A percentile compares a stretch with the other conserved stretches of the same genome.
Conservation (phyloP, 2,888 invertebrate species). For the Mesorhabditis spiculigera region DNA sequence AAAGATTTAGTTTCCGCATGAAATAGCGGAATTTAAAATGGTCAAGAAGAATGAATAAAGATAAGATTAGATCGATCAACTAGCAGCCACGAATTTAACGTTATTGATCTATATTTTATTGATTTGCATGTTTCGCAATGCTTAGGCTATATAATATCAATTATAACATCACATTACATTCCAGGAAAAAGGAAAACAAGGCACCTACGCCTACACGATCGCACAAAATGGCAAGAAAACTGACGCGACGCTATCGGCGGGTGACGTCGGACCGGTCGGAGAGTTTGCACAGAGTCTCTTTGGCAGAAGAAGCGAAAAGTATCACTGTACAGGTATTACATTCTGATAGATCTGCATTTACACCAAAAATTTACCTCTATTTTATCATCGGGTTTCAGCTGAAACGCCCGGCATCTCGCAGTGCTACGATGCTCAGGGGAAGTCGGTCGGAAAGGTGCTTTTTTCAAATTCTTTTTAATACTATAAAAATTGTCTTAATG, state of each 20-base stretch:
- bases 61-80: no score
- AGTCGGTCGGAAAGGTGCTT: slow-evolving; percentile 48
- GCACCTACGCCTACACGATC: slow-evolving; percentile 54
- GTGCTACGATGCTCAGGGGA: slow-evolving; percentile 56
- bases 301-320: slow-evolving; percentile 52
- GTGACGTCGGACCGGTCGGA: slow-evolving; percentile 37
- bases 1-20: no score
- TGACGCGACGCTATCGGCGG: slow-evolving; percentile 48
- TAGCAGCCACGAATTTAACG: no score
- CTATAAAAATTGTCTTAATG: neutral
- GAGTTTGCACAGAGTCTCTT: slow-evolving; percentile 48
- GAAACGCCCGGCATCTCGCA: slow-evolving; percentile 57
- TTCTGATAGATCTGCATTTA: slow-evolving; percentile 7
- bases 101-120: no score
- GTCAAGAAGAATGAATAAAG: no score
- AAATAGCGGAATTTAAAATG: no score
- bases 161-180: slow-evolving; percentile 4
- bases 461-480: neutral
- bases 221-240: slow-evolving; percentile 50
- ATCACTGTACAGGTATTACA: slow-evolving; percentile 48
- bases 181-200: slow-evolving; percentile 48
- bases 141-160: no score
- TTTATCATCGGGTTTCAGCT: slow-evolving; percentile 22
- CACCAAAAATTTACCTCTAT: neutral
- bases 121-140: no score